Evolutionary conservation across 1,140 invertebrate species (phyloP).

Genomic region (Triops longicaudatus): DNA sequence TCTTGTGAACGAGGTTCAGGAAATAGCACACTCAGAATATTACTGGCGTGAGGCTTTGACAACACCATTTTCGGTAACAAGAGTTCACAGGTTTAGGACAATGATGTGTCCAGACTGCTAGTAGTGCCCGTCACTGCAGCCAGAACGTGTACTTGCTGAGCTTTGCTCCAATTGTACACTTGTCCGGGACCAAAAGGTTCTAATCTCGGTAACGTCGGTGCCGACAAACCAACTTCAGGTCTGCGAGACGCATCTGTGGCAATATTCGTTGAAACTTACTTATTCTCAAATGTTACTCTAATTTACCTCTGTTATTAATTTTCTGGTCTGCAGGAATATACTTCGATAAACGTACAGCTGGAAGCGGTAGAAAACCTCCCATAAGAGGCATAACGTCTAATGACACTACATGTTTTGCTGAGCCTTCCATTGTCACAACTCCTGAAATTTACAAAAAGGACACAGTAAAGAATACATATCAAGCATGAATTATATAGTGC

Average conservation of each 20-base stretch:
- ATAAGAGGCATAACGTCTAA: constrained; percentile 85
- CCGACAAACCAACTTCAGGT: constrained; percentile 36
- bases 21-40: no score
- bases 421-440: constrained; percentile 64
- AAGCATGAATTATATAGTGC: not conserved
- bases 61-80: no score
- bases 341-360: constrained; percentile 77
- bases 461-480: not conserved
- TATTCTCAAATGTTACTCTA: not conserved
- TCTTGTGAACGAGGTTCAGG: no score
- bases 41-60: no score
- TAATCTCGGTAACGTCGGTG: constrained; percentile 54
- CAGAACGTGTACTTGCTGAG: constrained; percentile 76
- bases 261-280: not conserved
- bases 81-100: not conserved
- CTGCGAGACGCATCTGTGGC: constrained; percentile 33
- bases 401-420: constrained; percentile 58
- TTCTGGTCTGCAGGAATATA: constrained; percentile 69
- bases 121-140: constrained; percentile 9
- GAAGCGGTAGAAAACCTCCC: constrained; percentile 77
- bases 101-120: not conserved
- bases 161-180: constrained; percentile 79
- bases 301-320: constrained; percentile 28
- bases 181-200: constrained; percentile 78
- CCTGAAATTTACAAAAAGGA: constrained; percentile 44